Evolutionary conservation across 2,113 vertebrate species (phyloP), one percentile per base, ranked within the genome.

Genomic region (Poeciliopsis turrubarensis): DNA sequence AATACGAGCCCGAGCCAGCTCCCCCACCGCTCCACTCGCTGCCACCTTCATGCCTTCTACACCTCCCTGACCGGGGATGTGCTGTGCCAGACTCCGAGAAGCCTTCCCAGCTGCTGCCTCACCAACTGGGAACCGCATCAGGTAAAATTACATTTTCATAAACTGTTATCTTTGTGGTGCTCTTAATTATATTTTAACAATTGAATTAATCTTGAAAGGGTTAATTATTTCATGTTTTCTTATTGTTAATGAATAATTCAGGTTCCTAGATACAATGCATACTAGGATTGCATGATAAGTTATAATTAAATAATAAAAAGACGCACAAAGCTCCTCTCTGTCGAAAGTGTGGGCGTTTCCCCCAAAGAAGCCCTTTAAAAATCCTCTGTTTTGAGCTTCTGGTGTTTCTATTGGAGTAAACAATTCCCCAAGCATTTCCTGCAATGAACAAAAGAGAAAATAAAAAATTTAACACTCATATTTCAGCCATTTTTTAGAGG

Each of bases 361-460:
- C 81, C 98, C 96, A 83, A 99, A 99, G 76, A 99, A 95, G 65
- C 98, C 98, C 86, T 99, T 99, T 31, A 99, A 95, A 88, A 99
- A 99, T 47, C 98, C 98, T 95, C 96, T 94, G 89, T 96, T 99
- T 86, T 98, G 98, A 61, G 96, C 97, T 90, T 99, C 98, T n/a
- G 98, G 98, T 17, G 96, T 98, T 92, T 99, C 97, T 86, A 96
- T 97, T 8, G 97, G 96, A 66, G 94, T 97, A 92, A 99, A 99
- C 82, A 99, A 93, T 89, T 99, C 98, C 68, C 98, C 98, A 65
- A 99, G 94, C 97, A 98, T 97, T 78, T 99, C 98, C 98, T 99
- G 87, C 11, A 87, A 79, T 10, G 4, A 69, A 65, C 22, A 7
- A 75, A 68, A 3, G 25, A 57, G 47, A 3, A n/a, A 57, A 57